Evolutionary conservation across 2,797 vertebrate species (phyloP).

Genomic region (Manis javanica): DNA sequence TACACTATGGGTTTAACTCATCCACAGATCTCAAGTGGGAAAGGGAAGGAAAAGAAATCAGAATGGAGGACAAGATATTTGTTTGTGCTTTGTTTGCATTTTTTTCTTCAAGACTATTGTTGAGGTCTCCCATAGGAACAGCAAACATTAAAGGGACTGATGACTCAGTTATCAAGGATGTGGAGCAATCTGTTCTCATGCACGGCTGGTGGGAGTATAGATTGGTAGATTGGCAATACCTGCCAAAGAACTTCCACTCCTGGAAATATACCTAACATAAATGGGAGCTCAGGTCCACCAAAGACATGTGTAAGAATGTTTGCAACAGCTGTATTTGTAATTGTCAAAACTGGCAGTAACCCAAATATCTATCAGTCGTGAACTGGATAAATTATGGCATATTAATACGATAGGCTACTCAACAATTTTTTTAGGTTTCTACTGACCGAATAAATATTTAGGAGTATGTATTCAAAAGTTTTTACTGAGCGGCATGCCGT

Average conservation of each 20-base stretch:
- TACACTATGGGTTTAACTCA: background rate
- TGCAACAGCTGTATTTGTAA: background rate
- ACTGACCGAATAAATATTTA: background rate
- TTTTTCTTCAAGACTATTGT: background rate
- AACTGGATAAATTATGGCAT: background rate
- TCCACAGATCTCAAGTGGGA: background rate
- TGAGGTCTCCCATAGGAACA: background rate
- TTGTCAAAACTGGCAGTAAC: background rate
- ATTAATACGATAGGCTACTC: background rate
- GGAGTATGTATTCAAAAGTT: background rate
- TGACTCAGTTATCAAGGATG: background rate
- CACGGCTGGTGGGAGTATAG: background rate
- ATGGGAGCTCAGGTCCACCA: background rate
- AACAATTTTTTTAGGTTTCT: background rate
- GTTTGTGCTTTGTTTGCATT: background rate
- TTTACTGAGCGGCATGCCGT: background rate
- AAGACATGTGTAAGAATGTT: background rate
- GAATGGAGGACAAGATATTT: background rate
- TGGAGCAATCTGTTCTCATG: background rate
- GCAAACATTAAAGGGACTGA: background rate
- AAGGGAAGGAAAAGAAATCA: background rate
- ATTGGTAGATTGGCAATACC: background rate
- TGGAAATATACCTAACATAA: background rate
- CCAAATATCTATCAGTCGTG: background rate
- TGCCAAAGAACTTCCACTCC: background rate